A percentile compares a stretch with the other conserved stretches of the same genome.
Conservation (phyloP, 2,888 invertebrate genomes). For the Luperina testacea region DNA sequence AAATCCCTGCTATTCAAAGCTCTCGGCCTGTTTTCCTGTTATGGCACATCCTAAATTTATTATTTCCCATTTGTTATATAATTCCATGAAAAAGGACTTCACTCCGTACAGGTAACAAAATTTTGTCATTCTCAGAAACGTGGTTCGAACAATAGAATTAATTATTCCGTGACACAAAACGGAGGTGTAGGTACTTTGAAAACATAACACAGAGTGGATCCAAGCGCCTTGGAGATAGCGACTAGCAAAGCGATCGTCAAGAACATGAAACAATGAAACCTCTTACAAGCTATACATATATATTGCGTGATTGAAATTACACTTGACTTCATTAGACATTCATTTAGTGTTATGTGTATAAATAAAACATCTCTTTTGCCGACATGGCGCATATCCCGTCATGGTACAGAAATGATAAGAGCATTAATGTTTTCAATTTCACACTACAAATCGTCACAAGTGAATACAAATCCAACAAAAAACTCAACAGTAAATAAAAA, state of each 20-base stretch:
- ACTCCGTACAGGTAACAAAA: conserved; percentile 45
- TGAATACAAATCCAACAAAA: not conserved
- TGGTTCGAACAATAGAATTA: conserved; percentile 60
- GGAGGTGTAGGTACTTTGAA: conserved; percentile 29
- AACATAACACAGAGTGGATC: conserved; percentile 49
- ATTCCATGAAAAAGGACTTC: conserved; percentile 20
- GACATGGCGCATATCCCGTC: not conserved
- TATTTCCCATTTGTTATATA: conserved; percentile 43
- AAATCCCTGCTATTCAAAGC: conserved; percentile 28
- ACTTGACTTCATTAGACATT: conserved; percentile 10
- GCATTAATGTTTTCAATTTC: not conserved
- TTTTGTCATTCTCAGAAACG: conserved; percentile 43
- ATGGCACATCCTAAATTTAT: conserved; percentile 59
- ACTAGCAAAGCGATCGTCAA: conserved; percentile 33
- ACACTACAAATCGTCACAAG: not conserved
- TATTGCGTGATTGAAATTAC: conserved; percentile 28
- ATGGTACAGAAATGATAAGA: not conserved
- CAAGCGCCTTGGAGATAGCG: conserved; percentile 35
- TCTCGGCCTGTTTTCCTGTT: conserved; percentile 8
- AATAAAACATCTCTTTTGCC: not conserved
- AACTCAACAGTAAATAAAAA: too few relatives aligned
- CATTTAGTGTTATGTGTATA: not conserved
- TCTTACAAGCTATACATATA: conserved; percentile 19
- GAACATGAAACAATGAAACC: conserved; percentile 26
- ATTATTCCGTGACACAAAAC: conserved; percentile 60